Percentiles rank a stretch among this genome's conserved stretches.
phyloP scores from a whole-genome alignment of 2,797 vertebrate genomes.

The Silurus lanzhouensis region DNA sequence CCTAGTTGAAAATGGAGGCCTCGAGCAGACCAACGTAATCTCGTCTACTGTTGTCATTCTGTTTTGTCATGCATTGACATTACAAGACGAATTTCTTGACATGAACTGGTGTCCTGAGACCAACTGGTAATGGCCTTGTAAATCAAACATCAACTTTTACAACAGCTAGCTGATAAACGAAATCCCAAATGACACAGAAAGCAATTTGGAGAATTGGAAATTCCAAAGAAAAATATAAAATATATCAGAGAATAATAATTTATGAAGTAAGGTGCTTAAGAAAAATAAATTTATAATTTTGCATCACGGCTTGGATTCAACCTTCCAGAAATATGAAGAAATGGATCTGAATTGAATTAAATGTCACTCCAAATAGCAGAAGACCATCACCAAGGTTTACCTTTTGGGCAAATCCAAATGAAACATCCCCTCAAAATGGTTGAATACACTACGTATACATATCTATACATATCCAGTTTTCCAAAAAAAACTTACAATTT shows the following conservation, averaged over 20 bases:
- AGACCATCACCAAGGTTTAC: neutral
- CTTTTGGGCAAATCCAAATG: neutral
- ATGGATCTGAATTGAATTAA: no score
- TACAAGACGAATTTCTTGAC: slow-evolving; percentile 73
- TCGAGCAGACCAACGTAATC: slow-evolving; percentile 74
- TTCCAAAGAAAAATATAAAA: slow-evolving; percentile 28
- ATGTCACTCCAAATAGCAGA: neutral
- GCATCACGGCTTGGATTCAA: no score
- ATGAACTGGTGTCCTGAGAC: slow-evolving; percentile 62
- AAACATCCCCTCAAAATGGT: neutral
- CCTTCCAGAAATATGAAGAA: no score
- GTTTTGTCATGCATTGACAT: slow-evolving; percentile 73
- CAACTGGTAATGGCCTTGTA: slow-evolving; percentile 66
- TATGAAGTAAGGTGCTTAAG: neutral
- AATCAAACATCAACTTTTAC: slow-evolving; percentile 64
- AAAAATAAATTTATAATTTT: no score
- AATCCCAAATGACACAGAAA: slow-evolving; percentile 19
- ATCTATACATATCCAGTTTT: neutral
- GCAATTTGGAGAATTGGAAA: slow-evolving; percentile 34
- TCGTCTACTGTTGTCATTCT: slow-evolving; percentile 66
- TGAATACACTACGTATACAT: neutral
- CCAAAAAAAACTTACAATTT: no score
- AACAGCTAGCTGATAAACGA: slow-evolving; percentile 58
- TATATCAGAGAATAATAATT: neutral
- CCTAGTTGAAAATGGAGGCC: slow-evolving; percentile 66